Base-by-base conservation (phyloP, 2,888 invertebrate species). In the Cremastinae sp. region DNA sequence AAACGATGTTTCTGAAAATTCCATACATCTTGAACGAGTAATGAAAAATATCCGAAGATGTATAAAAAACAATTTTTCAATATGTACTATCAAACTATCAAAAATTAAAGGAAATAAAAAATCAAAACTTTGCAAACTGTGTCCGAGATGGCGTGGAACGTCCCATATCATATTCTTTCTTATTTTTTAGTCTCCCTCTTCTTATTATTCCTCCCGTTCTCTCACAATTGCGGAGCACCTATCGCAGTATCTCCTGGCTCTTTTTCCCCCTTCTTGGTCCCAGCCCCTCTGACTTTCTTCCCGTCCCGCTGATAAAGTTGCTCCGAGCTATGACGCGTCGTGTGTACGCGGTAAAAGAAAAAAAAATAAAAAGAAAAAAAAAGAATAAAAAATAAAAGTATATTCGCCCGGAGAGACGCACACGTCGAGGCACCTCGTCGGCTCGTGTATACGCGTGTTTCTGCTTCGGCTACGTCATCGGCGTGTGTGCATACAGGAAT, bases 331-430 rank as follows among this genome's bases (percentile, higher is more conserved):
- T 66, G 70, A 41, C 77, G 65, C 61, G 69, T 70, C 73, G 65
- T 74, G 65, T 70, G 65, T 62, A 54, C n/a, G n/a, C n/a, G n/a
- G 49, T 70, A 28, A 77, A 77, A 76, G 69, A 76, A 76, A 73
- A 73, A 76, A 73, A 65, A n/a, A n/a, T n/a, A n/a, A n/a, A n/a
- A n/a, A n/a, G n/a, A n/a, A n/a, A n/a, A n/a, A n/a, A n/a, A n/a
- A n/a, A n/a, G n/a, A n/a, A n/a, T n/a, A n/a, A n/a, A 28, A 28
- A 28, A 28, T 28, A 28, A 28, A 28, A 28, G 28, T 5, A 28
- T 43, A 61, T 66, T 49, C 61, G 59, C 69, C 54, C 64, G n/a
- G n/a, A 20, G 16, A 59, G 54, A 45, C 59, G 51, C 70, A 56
- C 70, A 62, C 62, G n/a, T 20, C 34, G 43, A 62, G 70, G 73